Percentiles rank a stretch among this genome's conserved stretches.
These are phyloP conservation scores for cattle (Bos taurus) DNA, from an alignment of 2,113 vertebrate genomes.

Conservation along the genomic window DNA sequence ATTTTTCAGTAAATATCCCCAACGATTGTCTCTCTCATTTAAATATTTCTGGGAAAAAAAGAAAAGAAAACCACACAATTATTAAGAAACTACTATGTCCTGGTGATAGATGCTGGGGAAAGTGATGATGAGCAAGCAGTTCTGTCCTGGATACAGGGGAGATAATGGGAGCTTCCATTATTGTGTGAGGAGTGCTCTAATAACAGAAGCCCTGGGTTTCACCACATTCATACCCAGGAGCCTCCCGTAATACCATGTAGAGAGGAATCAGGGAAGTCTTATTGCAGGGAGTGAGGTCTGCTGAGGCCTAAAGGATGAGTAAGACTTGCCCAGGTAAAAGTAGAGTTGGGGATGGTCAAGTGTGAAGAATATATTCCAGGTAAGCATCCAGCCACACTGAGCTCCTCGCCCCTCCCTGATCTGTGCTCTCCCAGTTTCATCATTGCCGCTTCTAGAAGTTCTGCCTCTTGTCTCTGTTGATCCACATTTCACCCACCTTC, in stretches of 20 bases:
- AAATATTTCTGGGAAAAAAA: neutral
- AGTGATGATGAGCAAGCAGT: neutral
- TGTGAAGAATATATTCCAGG: neutral
- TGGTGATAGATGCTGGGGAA: neutral
- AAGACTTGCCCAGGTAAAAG: neutral
- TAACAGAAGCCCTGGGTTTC: neutral
- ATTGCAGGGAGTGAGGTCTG: neutral
- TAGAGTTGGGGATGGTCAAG: neutral
- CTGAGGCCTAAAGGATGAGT: neutral
- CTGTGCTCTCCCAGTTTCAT: neutral
- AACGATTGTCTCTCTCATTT: neutral
- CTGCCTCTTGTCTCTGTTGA: neutral
- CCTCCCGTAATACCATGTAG: neutral
- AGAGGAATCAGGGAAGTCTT: neutral
- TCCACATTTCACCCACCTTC: neutral
- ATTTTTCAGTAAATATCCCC: neutral
- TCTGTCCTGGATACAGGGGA: neutral
- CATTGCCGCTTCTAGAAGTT: neutral
- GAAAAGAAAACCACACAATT: neutral
- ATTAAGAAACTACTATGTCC: neutral
- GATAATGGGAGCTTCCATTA: fast-evolving
- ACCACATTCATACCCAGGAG: neutral
- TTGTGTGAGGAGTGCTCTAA: neutral
- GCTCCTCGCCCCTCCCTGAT: neutral
- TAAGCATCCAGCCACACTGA: neutral